Evolutionary conservation across 2,113 vertebrate species (phyloP).

Genomic region (Acrocephalus arundinaceus): DNA sequence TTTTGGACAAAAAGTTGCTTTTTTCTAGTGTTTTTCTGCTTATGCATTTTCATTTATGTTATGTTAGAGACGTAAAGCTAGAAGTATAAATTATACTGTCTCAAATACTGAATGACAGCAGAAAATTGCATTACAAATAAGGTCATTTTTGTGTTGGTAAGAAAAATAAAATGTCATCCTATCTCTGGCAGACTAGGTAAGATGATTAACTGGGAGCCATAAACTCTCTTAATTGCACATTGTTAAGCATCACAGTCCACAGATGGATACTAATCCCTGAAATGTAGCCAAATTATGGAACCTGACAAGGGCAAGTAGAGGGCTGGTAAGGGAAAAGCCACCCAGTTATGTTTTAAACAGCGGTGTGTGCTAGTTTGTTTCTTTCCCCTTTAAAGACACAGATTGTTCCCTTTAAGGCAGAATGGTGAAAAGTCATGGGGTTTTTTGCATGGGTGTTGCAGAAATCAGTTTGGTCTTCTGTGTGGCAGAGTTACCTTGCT

Average conservation of each 20-base stretch:
- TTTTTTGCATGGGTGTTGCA: background rate
- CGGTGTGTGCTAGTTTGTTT: background rate
- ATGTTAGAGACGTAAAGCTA: background rate
- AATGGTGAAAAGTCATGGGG: fast-evolving
- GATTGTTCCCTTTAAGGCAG: background rate
- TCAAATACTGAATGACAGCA: background rate
- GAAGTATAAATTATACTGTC: background rate
- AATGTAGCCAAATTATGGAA: background rate
- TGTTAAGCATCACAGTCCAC: background rate
- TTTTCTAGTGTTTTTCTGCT: background rate
- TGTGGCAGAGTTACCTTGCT: background rate
- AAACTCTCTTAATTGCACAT: background rate
- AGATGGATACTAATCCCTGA: background rate
- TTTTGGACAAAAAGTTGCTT: background rate
- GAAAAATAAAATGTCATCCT: background rate
- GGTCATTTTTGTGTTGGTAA: background rate
- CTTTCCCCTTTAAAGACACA: background rate
- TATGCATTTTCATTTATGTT: background rate
- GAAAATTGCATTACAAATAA: background rate
- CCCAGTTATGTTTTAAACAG: background rate
- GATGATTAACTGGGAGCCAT: background rate
- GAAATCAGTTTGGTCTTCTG: background rate
- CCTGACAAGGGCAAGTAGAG: background rate
- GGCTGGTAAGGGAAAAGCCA: background rate
- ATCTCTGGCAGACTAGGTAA: background rate